phyloP scores from a whole-genome alignment of 2,888 invertebrate species.

The Neocrepidodera transversa region DNA sequence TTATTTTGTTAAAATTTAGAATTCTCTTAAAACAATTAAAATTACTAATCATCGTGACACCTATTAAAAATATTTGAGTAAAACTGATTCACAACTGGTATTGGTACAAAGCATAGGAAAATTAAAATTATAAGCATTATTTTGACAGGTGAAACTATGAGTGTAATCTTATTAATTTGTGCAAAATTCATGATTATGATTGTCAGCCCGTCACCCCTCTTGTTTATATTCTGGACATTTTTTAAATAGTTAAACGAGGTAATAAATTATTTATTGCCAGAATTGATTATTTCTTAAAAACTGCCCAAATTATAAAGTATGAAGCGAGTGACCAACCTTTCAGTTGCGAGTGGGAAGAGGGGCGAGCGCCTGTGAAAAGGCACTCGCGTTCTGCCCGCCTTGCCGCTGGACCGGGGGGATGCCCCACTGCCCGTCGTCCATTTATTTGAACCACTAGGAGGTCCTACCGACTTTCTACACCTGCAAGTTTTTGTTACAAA shows the following conservation, averaged over 20 bases:
- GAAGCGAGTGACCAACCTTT: constrained; percentile 59
- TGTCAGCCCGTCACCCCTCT: constrained; percentile 54
- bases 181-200: constrained; percentile 8
- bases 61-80: too few species aligned
- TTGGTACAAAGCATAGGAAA: too few species aligned
- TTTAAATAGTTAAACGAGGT: constrained; percentile 25
- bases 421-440: constrained; percentile 47
- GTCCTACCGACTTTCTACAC: constrained; percentile 59
- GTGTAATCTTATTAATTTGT: too few species aligned
- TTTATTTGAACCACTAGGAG: constrained; percentile 34
- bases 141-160: too few species aligned
- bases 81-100: too few species aligned
- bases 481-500: constrained; percentile 51
- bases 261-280: too few species aligned
- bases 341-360: constrained; percentile 49
- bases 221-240: constrained; percentile 37
- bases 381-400: constrained; percentile 61
- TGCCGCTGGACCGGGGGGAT: constrained; percentile 61
- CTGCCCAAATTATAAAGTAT: constrained; percentile 38
- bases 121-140: too few species aligned
- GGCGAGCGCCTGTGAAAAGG: constrained; percentile 70
- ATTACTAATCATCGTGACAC: constrained; percentile 9
- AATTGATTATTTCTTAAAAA: constrained; percentile 21
- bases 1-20: constrained; percentile 11
- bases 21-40: too few species aligned